phyloP scores from a whole-genome alignment of 23 tunicate species.

The Trididemnum miniatum region DNA sequence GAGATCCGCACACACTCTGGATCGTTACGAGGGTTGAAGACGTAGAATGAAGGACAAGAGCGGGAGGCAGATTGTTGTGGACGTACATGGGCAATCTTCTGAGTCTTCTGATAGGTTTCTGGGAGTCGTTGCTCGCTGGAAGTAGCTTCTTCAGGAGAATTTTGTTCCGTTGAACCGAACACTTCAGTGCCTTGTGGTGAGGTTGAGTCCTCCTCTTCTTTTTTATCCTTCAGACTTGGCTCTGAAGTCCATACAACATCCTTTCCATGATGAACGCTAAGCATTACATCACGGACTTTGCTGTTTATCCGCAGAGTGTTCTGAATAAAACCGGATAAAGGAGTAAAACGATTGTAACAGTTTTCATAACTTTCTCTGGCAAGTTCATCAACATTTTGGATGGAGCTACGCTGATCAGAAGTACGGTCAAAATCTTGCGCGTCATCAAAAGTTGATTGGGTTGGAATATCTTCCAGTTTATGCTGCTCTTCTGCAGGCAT shows the following conservation, averaged over 20 bases:
- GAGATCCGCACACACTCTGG: constrained; percentile 54
- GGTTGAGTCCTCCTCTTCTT: too few relatives aligned
- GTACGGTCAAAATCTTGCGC: neutral
- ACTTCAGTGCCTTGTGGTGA: neutral
- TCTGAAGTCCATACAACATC: neutral
- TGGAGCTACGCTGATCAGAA: neutral
- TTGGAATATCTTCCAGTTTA: neutral
- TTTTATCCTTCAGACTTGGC: too few relatives aligned
- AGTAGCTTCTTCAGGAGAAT: neutral
- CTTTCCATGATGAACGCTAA: neutral
- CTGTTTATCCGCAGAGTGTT: neutral
- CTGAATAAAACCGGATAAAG: neutral
- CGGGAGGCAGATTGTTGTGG: constrained; percentile 22
- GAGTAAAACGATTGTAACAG: neutral
- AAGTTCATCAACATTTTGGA: neutral
- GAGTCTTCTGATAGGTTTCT: neutral
- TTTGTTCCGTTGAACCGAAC: neutral
- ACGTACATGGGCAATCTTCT: constrained; percentile 35
- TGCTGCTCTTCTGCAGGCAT: neutral
- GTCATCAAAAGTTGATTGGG: neutral
- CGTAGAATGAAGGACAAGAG: constrained; percentile 40
- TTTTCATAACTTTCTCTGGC: neutral
- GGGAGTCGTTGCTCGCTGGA: neutral
- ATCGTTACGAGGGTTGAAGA: constrained; percentile 61
- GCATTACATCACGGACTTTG: neutral